Evolutionary conservation across 2,888 invertebrate species (phyloP).

Genomic region (Petrolisthes manimaculis): DNA sequence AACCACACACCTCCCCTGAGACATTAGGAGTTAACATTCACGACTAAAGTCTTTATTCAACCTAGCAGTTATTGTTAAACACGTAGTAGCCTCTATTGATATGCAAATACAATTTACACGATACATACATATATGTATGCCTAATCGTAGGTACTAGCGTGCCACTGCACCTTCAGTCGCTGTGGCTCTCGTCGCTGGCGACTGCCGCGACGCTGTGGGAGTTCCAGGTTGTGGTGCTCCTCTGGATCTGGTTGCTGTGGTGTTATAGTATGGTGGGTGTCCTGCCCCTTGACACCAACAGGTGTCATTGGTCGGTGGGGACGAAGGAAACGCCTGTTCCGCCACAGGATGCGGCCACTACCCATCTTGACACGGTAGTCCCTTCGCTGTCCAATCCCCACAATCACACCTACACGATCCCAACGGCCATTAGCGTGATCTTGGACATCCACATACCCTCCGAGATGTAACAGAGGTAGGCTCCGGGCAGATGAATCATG

Average conservation of each 20-base stretch:
- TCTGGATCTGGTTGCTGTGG: no score
- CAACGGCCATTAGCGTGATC: neutral
- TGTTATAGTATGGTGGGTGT: no score
- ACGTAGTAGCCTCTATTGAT: no score
- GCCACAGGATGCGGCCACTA: slow-evolving; percentile 13
- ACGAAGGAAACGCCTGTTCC: slow-evolving; percentile 18
- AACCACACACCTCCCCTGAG: no score
- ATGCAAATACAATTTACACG: no score
- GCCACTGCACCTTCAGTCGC: neutral
- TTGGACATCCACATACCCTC: slow-evolving; percentile 9
- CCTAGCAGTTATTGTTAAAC: no score
- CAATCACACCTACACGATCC: slow-evolving; percentile 4
- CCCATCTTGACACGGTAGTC: slow-evolving; percentile 18
- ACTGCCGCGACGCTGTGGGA: neutral
- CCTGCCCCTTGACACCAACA: neutral
- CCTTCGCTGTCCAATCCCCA: neutral
- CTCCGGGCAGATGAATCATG: neutral
- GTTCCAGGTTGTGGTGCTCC: no score
- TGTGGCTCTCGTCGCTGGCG: neutral
- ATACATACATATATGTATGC: neutral
- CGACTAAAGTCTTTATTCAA: no score
- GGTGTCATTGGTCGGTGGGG: slow-evolving; percentile 12
- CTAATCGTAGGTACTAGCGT: neutral
- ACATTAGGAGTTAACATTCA: no score
- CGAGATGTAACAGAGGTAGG: neutral